phyloP scores from a whole-genome alignment of 2,113 vertebrate genomes.

The Raja brachyura region DNA sequence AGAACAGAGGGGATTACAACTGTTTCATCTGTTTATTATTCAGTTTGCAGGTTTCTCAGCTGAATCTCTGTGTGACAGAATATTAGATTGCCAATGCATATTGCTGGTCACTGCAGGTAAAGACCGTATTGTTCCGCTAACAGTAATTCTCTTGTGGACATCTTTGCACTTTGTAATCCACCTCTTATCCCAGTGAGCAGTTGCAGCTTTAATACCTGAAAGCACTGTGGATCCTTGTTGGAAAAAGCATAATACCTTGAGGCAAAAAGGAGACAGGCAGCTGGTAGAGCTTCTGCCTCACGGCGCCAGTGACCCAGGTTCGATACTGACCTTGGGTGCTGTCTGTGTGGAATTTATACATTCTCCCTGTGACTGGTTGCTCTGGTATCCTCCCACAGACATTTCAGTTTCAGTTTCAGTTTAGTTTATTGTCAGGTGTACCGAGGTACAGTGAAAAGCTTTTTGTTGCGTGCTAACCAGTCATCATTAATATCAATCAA shows the following conservation, averaged over 20 bases:
- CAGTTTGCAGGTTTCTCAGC: constrained; percentile 74
- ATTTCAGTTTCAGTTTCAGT: too few relatives aligned
- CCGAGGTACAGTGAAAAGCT: too few relatives aligned
- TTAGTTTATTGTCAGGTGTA: too few relatives aligned
- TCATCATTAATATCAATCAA: too few relatives aligned
- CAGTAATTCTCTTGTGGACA: constrained; percentile 3
- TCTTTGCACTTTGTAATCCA: not conserved
- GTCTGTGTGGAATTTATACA: too few relatives aligned
- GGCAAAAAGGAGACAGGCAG: too few relatives aligned
- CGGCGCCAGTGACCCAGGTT: too few relatives aligned
- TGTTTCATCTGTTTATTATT: not conserved
- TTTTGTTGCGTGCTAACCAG: too few relatives aligned
- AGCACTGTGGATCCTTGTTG: not conserved
- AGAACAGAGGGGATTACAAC: not conserved
- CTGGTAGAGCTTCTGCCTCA: too few relatives aligned
- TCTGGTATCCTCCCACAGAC: too few relatives aligned
- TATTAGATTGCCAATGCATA: constrained; percentile 60
- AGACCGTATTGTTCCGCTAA: not conserved
- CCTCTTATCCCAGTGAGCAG: not conserved
- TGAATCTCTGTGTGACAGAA: constrained; percentile 65
- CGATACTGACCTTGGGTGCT: too few relatives aligned
- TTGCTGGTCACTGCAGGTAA: constrained; percentile 68
- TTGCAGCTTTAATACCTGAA: not conserved
- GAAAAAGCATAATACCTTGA: not conserved
- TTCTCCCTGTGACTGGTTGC: too few relatives aligned